phyloP scores from a whole-genome alignment of 2,888 invertebrate species.

The Meiosimyza platycephala region DNA sequence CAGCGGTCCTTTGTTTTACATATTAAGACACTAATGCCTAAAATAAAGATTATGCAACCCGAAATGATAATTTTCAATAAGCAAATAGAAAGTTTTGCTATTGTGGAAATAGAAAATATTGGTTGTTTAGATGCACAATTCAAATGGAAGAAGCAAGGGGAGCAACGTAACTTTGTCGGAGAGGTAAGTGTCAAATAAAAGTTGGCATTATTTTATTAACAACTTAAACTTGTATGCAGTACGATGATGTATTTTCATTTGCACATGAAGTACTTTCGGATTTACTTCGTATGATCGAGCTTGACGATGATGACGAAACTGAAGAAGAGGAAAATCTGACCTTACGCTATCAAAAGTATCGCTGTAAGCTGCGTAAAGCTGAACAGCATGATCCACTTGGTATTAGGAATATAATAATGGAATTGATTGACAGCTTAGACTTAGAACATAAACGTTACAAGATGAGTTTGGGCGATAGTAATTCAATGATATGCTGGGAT shows the following conservation, averaged over 20 bases:
- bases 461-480: conserved; percentile 36
- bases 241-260: conserved; percentile 49
- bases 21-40: conserved; percentile 50
- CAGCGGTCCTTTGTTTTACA: conserved; percentile 49
- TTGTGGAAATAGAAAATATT: conserved; percentile 51
- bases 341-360: conserved; percentile 51
- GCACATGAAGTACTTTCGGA: conserved; percentile 55
- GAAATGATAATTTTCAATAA: conserved; percentile 55
- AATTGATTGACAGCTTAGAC: conserved; percentile 55
- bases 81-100: conserved; percentile 44
- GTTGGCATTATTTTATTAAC: neutral
- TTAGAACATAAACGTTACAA: conserved; percentile 49
- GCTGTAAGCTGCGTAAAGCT: conserved; percentile 47
- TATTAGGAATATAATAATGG: conserved; percentile 51
- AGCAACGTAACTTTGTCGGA: conserved; percentile 45
- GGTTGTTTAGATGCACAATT: conserved; percentile 52
- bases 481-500: neutral
- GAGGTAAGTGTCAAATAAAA: conserved; percentile 30
- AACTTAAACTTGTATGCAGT: conserved; percentile 29
- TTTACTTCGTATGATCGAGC: conserved; percentile 54
- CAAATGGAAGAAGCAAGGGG: conserved; percentile 55
- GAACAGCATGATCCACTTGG: conserved; percentile 41
- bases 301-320: conserved; percentile 43
- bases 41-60: conserved; percentile 50
- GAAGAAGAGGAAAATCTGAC: conserved; percentile 51